A percentile compares a stretch with the other conserved stretches of the same genome.
phyloP scores from a whole-genome alignment of 2,888 invertebrate species.

The Lydus trimaculatus region DNA sequence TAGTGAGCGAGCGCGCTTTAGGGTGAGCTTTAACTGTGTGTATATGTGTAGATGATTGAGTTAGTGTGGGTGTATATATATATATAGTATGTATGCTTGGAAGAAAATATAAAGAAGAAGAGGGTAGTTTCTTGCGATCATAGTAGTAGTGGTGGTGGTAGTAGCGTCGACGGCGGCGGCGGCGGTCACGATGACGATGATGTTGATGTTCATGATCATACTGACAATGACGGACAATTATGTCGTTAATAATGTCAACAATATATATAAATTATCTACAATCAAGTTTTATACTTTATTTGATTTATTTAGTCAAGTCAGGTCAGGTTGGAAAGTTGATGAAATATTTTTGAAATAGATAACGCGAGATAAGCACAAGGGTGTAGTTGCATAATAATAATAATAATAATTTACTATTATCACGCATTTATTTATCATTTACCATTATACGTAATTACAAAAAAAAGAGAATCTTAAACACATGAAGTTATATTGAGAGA shows the following conservation, averaged over 20 bases:
- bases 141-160: constrained; percentile 33
- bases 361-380: constrained; percentile 27
- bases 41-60: too few relatives aligned
- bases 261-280: too few relatives aligned
- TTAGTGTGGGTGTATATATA: background rate
- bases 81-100: constrained; percentile 57
- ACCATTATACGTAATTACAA: background rate
- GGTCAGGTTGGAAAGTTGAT: constrained; percentile 34
- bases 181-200: constrained; percentile 37
- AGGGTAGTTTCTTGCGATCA: constrained; percentile 61
- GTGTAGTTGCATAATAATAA: constrained; percentile 25
- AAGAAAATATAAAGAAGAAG: constrained; percentile 78
- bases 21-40: constrained; percentile 46
- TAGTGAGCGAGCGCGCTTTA: constrained; percentile 81
- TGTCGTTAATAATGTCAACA: constrained; percentile 38
- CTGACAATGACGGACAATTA: constrained; percentile 40
- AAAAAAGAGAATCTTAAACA: background rate
- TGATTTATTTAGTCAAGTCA: constrained; percentile 38
- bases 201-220: background rate
- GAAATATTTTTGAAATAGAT: constrained; percentile 29
- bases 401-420: constrained; percentile 32
- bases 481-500: background rate
- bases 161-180: constrained; percentile 26
- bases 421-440: constrained; percentile 22
- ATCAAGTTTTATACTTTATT: constrained; percentile 41